Conservation (phyloP, 1,140 invertebrate genomes). For the Pantala flavescens region DNA sequence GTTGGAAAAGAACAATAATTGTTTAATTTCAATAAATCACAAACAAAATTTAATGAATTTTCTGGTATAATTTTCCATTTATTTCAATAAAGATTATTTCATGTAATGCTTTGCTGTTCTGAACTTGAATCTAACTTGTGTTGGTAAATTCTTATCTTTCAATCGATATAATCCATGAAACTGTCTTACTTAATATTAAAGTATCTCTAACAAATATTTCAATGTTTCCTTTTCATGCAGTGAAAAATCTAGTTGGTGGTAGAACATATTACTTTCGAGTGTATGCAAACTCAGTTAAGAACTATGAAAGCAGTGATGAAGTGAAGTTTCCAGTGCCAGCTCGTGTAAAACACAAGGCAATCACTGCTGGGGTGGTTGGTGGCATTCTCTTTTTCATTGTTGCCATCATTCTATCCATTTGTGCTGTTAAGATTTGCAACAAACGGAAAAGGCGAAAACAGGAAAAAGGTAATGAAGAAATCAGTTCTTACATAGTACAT, state of each 20-base stretch:
- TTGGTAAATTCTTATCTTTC: too few species aligned
- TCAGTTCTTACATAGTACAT: background rate
- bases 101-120: too few species aligned
- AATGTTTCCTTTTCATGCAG: slow-evolving; percentile 38
- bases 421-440: slow-evolving; percentile 94
- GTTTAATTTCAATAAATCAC: too few species aligned
- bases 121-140: too few species aligned
- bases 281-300: slow-evolving; percentile 69
- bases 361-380: slow-evolving; percentile 85
- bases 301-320: slow-evolving; percentile 71
- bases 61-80: too few species aligned
- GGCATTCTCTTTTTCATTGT: slow-evolving; percentile 93
- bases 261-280: slow-evolving; percentile 85
- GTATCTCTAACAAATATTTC: too few species aligned
- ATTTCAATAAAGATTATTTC: too few species aligned
- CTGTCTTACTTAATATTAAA: too few species aligned
- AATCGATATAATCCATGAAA: too few species aligned
- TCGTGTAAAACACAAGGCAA: slow-evolving; percentile 82
- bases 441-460: slow-evolving; percentile 91
- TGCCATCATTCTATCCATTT: slow-evolving; percentile 88
- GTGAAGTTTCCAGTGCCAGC: slow-evolving; percentile 78
- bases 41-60: too few species aligned
- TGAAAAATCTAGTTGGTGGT: slow-evolving; percentile 81
- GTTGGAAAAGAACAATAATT: too few species aligned
- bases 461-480: slow-evolving; percentile 71